A percentile compares a stretch with the other conserved stretches of the same genome.
Conservation (phyloP, 2,797 vertebrate genomes). For the Enteromius unitaeniatus region DNA sequence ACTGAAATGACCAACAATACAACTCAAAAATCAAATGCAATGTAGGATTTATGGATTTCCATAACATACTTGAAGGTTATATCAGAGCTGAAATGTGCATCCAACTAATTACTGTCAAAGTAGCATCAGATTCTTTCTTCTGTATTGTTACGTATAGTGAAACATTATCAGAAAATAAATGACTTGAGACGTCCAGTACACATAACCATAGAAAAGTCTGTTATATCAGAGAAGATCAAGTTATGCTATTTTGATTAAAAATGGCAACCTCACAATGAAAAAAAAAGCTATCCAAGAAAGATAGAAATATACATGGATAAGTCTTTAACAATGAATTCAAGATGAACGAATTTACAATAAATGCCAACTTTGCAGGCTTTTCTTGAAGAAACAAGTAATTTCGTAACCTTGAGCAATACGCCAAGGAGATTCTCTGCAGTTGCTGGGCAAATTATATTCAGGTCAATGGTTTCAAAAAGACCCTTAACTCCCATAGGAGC, state of each 20-base stretch:
- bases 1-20: background rate
- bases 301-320: background rate
- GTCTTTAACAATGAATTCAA: background rate
- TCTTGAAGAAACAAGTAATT: slow-evolving; percentile 39
- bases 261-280: background rate
- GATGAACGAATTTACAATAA: background rate
- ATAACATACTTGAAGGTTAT: background rate
- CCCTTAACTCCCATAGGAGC: slow-evolving; percentile 42
- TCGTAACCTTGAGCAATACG: slow-evolving; percentile 49
- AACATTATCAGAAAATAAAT: background rate
- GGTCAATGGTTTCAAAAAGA: slow-evolving; percentile 51
- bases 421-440: slow-evolving; percentile 28
- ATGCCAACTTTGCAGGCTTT: slow-evolving; percentile 21
- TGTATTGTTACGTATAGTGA: background rate
- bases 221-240: background rate
- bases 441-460: slow-evolving; percentile 43
- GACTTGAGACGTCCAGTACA: background rate
- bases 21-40: background rate
- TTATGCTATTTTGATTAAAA: background rate
- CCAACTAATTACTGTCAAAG: background rate
- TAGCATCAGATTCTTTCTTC: background rate
- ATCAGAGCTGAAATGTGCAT: background rate
- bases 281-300: background rate
- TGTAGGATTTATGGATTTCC: background rate
- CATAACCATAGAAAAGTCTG: background rate